Base-by-base conservation (phyloP, 2,888 invertebrate genomes). In the Drosophila subquinaria region DNA sequence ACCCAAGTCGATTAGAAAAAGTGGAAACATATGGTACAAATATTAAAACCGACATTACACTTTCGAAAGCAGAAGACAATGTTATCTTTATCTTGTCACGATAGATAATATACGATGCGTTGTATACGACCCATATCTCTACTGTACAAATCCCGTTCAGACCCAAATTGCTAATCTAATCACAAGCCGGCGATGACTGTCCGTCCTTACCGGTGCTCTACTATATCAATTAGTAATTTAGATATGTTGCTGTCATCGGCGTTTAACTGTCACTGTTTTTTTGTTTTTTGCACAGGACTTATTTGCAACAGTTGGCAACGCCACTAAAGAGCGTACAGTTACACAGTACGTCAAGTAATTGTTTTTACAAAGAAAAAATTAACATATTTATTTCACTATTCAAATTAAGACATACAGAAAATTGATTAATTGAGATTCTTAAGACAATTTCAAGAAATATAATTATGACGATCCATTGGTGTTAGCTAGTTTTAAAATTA, bases 141-240 rank as follows among this genome's bases (percentile, higher is more conserved):
- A 30, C 8, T 43, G 33, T 43, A 36, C 40, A 15, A 50, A 48
- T 27, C n/a, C 42, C 17, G 42, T 42, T 52, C 47, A 67, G 65
- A 84, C 65, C 60, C 68, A 50, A 52, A 67, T 79, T 70, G 77
- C 66, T 83, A 87, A 83, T 83, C 83, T 87, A 84, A 83, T 83
- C 83, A 70, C 52, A 40, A 61, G 60, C 13, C 6, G 23, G 13
- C 10, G 43, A 11, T 43, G 43, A 23, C 17, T 23, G 23, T 36
- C 4, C 30, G 36, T 8, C 27, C 23, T 42, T 61, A 45, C 43
- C 56, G 33, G 38, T 33, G 35, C 38, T 13, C 45, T 55, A 64
- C 35, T 79, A 87, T 83, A 86, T 82, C 87, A 86, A 81, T 76
- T 66, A 69, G 59, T 69, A 66, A 75, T 75, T 71, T 74, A 68